These are phyloP conservation scores for Drosophila quinaria DNA, from an alignment of 2,888 invertebrate genomes.

Conservation along the genomic window DNA sequence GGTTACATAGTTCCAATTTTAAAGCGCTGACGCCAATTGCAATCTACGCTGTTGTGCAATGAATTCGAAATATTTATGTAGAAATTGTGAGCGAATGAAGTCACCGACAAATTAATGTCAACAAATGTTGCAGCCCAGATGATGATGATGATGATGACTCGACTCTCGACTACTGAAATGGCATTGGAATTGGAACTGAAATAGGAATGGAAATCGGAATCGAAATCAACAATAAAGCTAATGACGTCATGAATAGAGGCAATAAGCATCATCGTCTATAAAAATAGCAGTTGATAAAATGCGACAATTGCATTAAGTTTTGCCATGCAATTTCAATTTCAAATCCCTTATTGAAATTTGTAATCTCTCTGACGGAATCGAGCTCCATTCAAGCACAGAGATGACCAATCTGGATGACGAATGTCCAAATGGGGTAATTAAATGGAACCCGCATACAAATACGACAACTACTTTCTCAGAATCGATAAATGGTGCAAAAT, in stretches of 20 bases:
- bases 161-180: slow-evolving; percentile 11
- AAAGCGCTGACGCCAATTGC: slow-evolving; percentile 46
- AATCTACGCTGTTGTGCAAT: slow-evolving; percentile 40
- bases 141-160: slow-evolving; percentile 39
- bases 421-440: slow-evolving; percentile 18
- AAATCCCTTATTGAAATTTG: slow-evolving; percentile 10
- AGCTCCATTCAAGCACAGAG: slow-evolving; percentile 13
- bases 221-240: slow-evolving; percentile 4
- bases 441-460: slow-evolving; percentile 26
- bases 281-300: slow-evolving; percentile 34
- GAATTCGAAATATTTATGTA: slow-evolving; percentile 47
- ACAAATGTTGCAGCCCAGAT: slow-evolving; percentile 31
- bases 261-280: slow-evolving; percentile 26
- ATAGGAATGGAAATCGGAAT: slow-evolving; percentile 23
- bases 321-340: slow-evolving; percentile 36
- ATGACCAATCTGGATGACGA: slow-evolving; percentile 46
- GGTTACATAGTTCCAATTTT: slow-evolving; percentile 32
- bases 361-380: slow-evolving; percentile 11
- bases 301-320: slow-evolving; percentile 21
- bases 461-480: neutral
- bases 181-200: slow-evolving; percentile 17
- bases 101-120: slow-evolving; percentile 36
- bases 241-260: slow-evolving; percentile 22
- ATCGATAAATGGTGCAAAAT: slow-evolving; percentile 7
- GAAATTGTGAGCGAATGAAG: slow-evolving; percentile 52